Evolutionary conservation across 2,888 invertebrate species (phyloP).

Genomic region (Psylliodes chrysocephalus): DNA sequence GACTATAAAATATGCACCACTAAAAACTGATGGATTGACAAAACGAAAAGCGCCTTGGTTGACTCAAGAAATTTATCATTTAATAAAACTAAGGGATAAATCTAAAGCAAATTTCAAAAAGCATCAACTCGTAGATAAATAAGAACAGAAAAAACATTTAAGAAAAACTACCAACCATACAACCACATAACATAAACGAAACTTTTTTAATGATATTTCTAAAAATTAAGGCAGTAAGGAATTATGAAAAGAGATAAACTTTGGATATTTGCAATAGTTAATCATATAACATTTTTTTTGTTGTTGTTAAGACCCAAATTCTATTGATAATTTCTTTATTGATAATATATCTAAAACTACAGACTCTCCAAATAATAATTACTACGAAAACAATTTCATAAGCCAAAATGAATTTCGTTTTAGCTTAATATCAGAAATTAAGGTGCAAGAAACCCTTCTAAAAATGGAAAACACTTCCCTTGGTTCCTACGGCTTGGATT

Average conservation of each 20-base stretch:
- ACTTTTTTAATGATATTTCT: background rate
- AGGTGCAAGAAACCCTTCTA: background rate
- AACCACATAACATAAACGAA: background rate
- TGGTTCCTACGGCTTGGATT: no score
- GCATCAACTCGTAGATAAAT: background rate
- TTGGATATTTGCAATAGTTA: background rate
- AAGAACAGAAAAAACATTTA: background rate
- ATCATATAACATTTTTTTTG: background rate
- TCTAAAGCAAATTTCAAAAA: background rate
- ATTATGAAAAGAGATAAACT: background rate
- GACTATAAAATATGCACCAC: background rate
- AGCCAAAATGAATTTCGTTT: constrained; percentile 1
- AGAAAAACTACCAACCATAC: constrained; percentile 2
- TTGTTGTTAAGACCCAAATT: background rate
- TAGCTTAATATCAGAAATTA: background rate
- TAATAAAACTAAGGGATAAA: constrained; percentile 5
- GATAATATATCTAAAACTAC: background rate
- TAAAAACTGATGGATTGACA: background rate
- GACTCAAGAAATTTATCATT: background rate
- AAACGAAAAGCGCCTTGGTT: background rate
- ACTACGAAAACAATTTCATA: background rate
- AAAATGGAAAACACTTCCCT: background rate
- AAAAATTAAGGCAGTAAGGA: background rate
- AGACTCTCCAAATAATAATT: background rate
- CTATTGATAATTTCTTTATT: background rate